Evolutionary conservation across 2,113 vertebrate species (phyloP), one percentile per base, ranked within the genome.

Genomic region (Ariopsis seemanni): DNA sequence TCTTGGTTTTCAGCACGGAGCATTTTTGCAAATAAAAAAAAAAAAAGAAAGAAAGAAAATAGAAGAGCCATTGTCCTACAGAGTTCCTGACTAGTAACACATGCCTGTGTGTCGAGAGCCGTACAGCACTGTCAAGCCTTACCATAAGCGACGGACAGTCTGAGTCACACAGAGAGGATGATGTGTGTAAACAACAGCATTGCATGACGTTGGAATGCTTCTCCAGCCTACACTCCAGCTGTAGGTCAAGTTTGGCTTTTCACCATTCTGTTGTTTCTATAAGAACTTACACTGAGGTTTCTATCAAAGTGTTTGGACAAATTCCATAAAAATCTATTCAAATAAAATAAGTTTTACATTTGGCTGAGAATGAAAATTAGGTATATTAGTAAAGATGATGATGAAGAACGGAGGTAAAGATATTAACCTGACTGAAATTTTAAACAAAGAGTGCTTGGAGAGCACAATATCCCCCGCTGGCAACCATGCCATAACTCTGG

Each of bases 1-100:
- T 86, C 79, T 78, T 58, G 77, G 14, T 80, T 88, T 87, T 58
- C 79, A 85, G 50, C 9, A 34, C 48, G 80, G 77, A 79, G 34
- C 83, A 82, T 65, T 80, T 62, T 72, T 0, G 14, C 1, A 7
- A 30, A 7, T 30, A 17, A 30, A n/a, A 81, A 80, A 80, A 18
- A 53, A 0, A 53, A 65, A 30, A 57, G 7, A 65, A 20, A 50
- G 77, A 14, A 82, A 27, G 2, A 77, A 30, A 58, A 88, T 7
- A 80, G 55, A 84, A 25, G 60, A 30, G 62, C 17, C 25, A 80
- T 65, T 86, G 72, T 86, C 15, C 79, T 78, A 53, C 17, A 88
- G 75, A 52, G 42, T 86, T 84, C 20, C 48, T 83, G 15, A 80
- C 14, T 67, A 77, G 67, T 18, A 48, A 27, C 5, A 80, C 48